Evolutionary conservation across 2,113 vertebrate species (phyloP), one percentile per base, ranked within the genome.

Genomic region (Cheirogaleus medius): DNA sequence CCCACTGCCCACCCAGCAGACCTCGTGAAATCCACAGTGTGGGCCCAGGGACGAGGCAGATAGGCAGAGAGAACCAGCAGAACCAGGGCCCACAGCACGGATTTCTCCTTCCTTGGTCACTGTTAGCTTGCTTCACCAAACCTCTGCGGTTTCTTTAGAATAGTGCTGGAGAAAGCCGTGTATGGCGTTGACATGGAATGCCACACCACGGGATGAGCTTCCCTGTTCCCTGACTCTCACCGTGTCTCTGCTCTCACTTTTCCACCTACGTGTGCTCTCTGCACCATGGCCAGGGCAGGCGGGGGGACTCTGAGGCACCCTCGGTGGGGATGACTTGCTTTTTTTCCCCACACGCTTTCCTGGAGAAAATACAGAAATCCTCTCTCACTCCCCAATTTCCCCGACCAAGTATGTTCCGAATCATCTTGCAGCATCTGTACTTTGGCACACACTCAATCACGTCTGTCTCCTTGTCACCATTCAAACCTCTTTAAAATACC

Each of bases 81-180:
- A 60, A 1, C 3, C 17, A 27, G 63, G 13, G 58, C 13, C 54
- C 56, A 2, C 1, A 2, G 34, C n/a, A 5, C 6, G 2, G 14
- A 8, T 8, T 34, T 47, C 66, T 44, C 77, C 52, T 37, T 42
- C 9, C 29, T 34, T 42, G 44, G 32, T 15, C n/a, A 47, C 11
- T 39, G 64, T 76, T 4, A 60, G 1, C 82, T 84, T 64, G n/a
- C 73, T 82, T 60, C 3, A 32, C 27, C 49, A 69, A 47, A 34
- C 12, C 66, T 83, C 44, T 52, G 54, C 12, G 58, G 60, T 54
- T 44, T 47, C 66, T 86, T 23, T 34, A 58, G 73, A 58, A 86
- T 13, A 58, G 34, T 29, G 27, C 34, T 58, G 25, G 32, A 63
- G 84, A 37, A 84, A 94, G 17, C 17, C 32, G 6, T 11, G 14